A percentile compares a stretch with the other conserved stretches of the same genome.
These are phyloP conservation scores for Hemibagrus wyckioides DNA, from an alignment of 2,113 vertebrate species.

Conservation along the genomic window DNA sequence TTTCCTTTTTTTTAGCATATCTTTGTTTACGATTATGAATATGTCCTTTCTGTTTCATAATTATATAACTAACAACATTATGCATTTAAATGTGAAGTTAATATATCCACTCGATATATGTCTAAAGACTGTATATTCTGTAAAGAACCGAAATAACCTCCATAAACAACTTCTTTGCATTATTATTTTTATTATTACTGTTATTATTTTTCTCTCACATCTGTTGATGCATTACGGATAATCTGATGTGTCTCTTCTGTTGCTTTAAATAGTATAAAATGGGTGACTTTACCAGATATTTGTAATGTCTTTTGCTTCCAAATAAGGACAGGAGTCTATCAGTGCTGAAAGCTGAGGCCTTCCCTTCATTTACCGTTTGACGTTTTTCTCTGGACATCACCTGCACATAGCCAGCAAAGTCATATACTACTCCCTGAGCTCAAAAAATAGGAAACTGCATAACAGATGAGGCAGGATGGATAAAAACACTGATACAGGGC, in stretches of 20 bases:
- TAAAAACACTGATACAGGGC: not conserved
- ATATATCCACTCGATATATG: too few species aligned
- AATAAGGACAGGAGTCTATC: conserved; percentile 72
- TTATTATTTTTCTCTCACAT: not conserved
- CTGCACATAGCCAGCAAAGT: conserved; percentile 40
- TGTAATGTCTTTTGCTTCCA: conserved; percentile 78
- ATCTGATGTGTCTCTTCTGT: not conserved
- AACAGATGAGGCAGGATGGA: not conserved
- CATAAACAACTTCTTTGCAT: not conserved
- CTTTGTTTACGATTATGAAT: too few species aligned
- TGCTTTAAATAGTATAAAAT: not conserved
- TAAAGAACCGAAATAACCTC: not conserved
- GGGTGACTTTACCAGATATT: conserved; percentile 76
- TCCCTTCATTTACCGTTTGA: conserved; percentile 69
- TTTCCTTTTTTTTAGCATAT: too few species aligned
- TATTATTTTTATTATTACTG: too few species aligned
- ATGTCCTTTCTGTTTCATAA: too few species aligned
- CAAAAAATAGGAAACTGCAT: not conserved
- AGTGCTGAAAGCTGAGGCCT: conserved; percentile 66
- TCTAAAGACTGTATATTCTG: not conserved
- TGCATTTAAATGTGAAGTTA: too few species aligned
- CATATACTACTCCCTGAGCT: not conserved
- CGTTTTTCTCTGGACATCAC: conserved; percentile 67
- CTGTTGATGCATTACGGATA: not conserved
- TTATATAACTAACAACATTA: too few species aligned